Evolutionary conservation across 2,888 invertebrate genomes (phyloP), one percentile per base, ranked within the genome.

Genomic region (Drosophila prolongata): DNA sequence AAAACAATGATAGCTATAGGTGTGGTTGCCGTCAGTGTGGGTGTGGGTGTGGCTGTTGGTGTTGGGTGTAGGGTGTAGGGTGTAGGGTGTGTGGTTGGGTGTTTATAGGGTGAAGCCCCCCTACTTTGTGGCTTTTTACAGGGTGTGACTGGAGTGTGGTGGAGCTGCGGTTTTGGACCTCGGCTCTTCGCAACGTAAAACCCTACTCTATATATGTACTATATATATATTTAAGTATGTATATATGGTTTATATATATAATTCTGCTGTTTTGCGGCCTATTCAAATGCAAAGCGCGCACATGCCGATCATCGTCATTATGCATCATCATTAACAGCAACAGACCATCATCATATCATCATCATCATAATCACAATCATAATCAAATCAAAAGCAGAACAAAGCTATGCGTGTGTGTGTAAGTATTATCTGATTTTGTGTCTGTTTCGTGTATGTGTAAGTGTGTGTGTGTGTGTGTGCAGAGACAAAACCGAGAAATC

Each of bases 231-330:
- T n/a, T 55, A 14, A 13, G n/a, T 47, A n/a, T 47, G 3, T 42
- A 19, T 61, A 43, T 61, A 13, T 46, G 4, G 8, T 14, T 11
- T 14, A 14, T 60, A 16, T 57, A 10, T 57, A 13, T 37, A 13
- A 50, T 13, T 60, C 27, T 24, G 47, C 56, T 56, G 56, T 43
- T 47, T 52, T 52, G 52, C 24, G 65, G 57, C 66, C 73, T 64
- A 85, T 85, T 87, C 62, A 72, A 87, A 87, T 80, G 67, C 61
- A 64, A 79, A 82, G 86, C 88, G 79, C 82, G 69, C 75, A 60
- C 82, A 82, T 90, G 90, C 89, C 87, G 80, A 84, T 42, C 49
- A 49, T 49, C 34, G 34, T 49, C 49, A 49, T 34, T 49, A 68
- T 77, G 30, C 64, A 62, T 50, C 60, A 65, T 70, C 49, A 75